A percentile compares a stretch with the other conserved stretches of the same genome.
Conservation (phyloP, 2,797 vertebrate genomes). For the Notolepis coatsorum region DNA sequence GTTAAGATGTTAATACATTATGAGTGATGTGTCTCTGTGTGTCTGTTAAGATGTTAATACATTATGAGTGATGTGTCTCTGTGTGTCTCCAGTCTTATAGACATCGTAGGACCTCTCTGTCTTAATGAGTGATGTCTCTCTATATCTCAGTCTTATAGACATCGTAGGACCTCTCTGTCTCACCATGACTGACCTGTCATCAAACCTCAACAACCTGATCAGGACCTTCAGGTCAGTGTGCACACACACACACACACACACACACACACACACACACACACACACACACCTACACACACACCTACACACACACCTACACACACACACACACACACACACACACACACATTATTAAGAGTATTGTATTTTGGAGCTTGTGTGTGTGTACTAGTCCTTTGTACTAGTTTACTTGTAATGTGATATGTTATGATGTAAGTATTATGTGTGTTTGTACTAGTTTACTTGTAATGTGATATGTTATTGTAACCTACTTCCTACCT, state of each 20-base stretch:
- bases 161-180: conserved; percentile 74
- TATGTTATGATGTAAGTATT: too few species aligned
- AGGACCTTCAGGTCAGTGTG: conserved; percentile 80
- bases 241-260: neutral
- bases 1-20: too few species aligned
- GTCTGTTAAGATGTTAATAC: too few species aligned
- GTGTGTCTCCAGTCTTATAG: conserved; percentile 52
- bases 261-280: neutral
- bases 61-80: neutral
- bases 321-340: conserved; percentile 1
- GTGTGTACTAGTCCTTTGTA: too few species aligned
- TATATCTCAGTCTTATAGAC: conserved; percentile 66
- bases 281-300: neutral
- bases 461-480: too few species aligned
- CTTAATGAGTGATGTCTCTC: conserved; percentile 77
- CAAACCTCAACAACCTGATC: conserved; percentile 77
- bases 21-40: too few species aligned
- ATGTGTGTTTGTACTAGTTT: too few species aligned
- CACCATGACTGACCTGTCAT: conserved; percentile 74
- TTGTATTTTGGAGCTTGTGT: too few species aligned
- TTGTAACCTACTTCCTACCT: too few species aligned
- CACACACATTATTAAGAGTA: conserved; percentile 2
- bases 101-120: conserved; percentile 70
- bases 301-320: neutral
- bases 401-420: too few species aligned